Evolutionary conservation across 1,140 invertebrate genomes (phyloP), one percentile per base, ranked within the genome.

Genomic region (Bilobella aurantiaca): DNA sequence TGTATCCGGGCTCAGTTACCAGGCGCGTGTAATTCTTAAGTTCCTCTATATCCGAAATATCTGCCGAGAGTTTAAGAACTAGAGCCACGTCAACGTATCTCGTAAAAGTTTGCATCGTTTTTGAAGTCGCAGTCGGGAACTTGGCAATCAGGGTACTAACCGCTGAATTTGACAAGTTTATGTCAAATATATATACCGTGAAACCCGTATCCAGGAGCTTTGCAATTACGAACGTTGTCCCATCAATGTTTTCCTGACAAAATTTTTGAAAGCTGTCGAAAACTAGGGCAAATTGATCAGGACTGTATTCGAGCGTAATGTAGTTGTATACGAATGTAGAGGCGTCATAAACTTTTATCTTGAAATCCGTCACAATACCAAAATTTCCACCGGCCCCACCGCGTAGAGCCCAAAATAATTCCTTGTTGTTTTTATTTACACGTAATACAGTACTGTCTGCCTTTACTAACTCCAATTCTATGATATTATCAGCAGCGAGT

Each of bases 401-500:
- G 3, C 60, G 60, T 14, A 62, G 60, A 16, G 60, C 60, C 60
- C 60, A 62, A 27, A 58, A 47, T 34, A 62, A 29, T n/a, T 47
- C 42, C 16, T 30, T 23, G 28, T 46, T 14, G 5, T 12, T 21
- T 14, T 46, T 8, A 16, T 58, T 58, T 30, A 62, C 32, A 3
- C n/a, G 3, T 3, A 58, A 5, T 18, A 62, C 30, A 3, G 12
- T 23, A 14, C 29, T 18, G 12, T 58, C 14, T 3, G 60, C 60
- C 21, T 56, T 30, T n/a, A 62, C 60, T 34, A 62, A 14, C n/a
- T 47, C 16, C 2, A 47, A n/a, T 62, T 62, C 60, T 12, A 62
- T 21, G 5, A 62, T 21, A 46, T 62, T 62, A 23, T 47, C 60
- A 14, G 32, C 16, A 3, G n/a, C 28, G 3, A 62, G 32, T 46